Base-by-base conservation (phyloP, 2,113 vertebrate species). In the Struthidea cinerea region DNA sequence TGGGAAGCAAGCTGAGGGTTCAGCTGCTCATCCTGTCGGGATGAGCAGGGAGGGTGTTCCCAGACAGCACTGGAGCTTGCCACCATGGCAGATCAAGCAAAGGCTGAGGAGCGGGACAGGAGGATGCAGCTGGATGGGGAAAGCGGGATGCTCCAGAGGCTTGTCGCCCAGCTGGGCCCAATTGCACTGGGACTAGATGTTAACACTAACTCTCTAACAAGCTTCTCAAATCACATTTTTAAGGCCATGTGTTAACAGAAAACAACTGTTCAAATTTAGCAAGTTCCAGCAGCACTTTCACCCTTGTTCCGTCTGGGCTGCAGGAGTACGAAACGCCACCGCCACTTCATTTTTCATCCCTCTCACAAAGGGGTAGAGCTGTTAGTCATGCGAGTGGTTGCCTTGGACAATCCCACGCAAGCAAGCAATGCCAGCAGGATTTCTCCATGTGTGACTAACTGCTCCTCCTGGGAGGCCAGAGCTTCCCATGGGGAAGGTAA, bases 241-340 rank as follows among this genome's bases (percentile, higher is more conserved):
- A 90, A 95, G 79, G 85, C 90, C 3, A 5, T 49, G 82, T 64
- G 90, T 90, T 96, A 95, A 94, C 86, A 95, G 87, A 93, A 94
- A 96, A 93, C 85, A 97, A 96, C 93, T 95, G 94, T 90, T 63
- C 42, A 41, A 90, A 89, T 95, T 85, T 60, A 94, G 85, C 85
- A 60, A 89, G 79, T 90, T 89, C 88, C 92, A 92, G 83, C 90
- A 78, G 68, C 76, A 57, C 85, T 95, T 90, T 93, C 83, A 73
- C 88, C 86, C 90, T 68, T 33, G 61, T 47, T 87, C 78, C 1
- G 6, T 64, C 93, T 89, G 91, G 89, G 71, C 78, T 1, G 2
- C 55, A 50, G 93, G 57, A 93, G 71, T 63, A 53, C 9, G 27
- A 16, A 85, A 64, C 24, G 32, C 33, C 57, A 47, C 60, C 11